phyloP scores from a whole-genome alignment of 2,113 vertebrate genomes.

The Cynopterus brachyotis region DNA sequence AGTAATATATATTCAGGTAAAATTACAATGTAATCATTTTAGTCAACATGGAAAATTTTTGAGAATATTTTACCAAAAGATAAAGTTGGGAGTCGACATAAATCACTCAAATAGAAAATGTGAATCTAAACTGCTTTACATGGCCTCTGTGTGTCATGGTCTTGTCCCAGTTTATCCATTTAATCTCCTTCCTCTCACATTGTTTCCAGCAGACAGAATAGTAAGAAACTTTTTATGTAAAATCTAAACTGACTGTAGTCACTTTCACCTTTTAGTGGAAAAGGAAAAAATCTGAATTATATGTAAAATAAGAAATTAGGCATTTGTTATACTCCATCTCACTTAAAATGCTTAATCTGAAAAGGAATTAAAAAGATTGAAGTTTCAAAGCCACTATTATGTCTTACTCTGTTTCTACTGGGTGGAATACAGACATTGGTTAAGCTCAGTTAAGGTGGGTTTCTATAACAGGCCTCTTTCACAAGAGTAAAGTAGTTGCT shows the following conservation, averaged over 20 bases:
- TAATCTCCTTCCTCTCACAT: background rate
- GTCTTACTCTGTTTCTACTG: background rate
- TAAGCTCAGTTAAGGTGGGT: background rate
- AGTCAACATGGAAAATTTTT: background rate
- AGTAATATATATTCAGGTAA: background rate
- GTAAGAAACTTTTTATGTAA: background rate
- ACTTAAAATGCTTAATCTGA: constrained; percentile 1
- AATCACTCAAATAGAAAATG: background rate
- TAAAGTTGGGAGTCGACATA: background rate
- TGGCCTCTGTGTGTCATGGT: background rate
- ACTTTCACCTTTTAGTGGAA: background rate
- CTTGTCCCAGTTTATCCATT: background rate
- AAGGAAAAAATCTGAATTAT: background rate
- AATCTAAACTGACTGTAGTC: background rate
- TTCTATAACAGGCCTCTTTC: background rate
- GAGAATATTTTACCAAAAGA: background rate
- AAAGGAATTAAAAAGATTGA: background rate
- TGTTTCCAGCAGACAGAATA: background rate
- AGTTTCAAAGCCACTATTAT: background rate
- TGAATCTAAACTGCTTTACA: background rate
- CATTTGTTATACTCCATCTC: background rate
- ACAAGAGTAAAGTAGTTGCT: background rate
- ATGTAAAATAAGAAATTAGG: background rate
- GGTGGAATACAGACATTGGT: background rate
- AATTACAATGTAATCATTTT: background rate